These are phyloP conservation scores for Trematocara nigrifrons DNA, from an alignment of 2,113 vertebrate species.

Conservation along the genomic window DNA sequence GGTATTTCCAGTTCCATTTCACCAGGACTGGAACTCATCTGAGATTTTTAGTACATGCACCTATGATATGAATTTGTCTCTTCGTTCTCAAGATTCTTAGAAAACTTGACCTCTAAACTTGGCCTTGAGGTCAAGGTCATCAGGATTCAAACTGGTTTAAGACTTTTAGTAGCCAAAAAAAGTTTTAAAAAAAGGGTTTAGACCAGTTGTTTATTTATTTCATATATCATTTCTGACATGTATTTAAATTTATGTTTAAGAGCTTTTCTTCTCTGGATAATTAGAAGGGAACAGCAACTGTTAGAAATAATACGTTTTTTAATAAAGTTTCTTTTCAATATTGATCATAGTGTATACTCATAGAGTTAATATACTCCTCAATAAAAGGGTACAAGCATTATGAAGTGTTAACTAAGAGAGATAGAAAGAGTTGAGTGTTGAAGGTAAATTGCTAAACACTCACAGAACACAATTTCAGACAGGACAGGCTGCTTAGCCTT, in stretches of 20 bases:
- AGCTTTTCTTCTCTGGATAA: neutral
- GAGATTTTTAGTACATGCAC: neutral
- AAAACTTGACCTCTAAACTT: neutral
- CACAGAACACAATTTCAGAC: rapidly evolving
- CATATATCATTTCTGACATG: neutral
- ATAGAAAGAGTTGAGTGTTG: rapidly evolving
- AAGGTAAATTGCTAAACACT: rapidly evolving
- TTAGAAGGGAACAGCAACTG: neutral
- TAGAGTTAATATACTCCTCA: neutral
- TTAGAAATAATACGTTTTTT: neutral
- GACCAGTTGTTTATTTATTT: neutral
- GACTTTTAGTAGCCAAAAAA: neutral
- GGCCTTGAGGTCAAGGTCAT: neutral
- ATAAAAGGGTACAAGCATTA: neutral
- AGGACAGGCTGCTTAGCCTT: rapidly evolving
- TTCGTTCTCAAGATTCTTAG: neutral
- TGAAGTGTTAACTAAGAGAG: neutral
- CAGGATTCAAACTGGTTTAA: rapidly evolving
- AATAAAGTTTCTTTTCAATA: neutral
- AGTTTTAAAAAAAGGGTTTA: neutral
- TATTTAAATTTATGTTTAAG: rapidly evolving
- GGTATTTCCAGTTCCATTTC: rapidly evolving
- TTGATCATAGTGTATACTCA: rapidly evolving
- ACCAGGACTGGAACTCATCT: neutral
- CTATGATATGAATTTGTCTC: neutral